Evolutionary conservation across 2,797 vertebrate genomes (phyloP).

Genomic region (Anguilla anguilla): DNA sequence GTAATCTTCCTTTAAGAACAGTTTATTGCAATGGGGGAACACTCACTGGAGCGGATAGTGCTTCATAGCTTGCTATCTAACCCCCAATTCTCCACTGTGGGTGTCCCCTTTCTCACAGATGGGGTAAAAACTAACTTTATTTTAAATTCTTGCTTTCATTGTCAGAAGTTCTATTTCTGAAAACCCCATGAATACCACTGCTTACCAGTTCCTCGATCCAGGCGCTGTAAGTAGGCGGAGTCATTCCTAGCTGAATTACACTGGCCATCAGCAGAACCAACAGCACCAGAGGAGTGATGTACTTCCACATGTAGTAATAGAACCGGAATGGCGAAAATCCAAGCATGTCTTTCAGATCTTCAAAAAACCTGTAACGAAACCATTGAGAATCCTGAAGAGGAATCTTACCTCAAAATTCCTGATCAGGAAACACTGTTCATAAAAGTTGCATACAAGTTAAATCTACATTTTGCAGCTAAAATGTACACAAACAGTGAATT

Average conservation of each 20-base stretch:
- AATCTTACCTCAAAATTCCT: constrained; percentile 19
- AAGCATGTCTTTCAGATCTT: constrained; percentile 96
- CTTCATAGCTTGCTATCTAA: constrained; percentile 21
- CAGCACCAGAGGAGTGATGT: constrained; percentile 86
- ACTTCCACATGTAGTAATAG: constrained; percentile 99
- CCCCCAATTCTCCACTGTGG: background rate
- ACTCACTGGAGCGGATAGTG: background rate
- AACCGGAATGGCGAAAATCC: constrained; percentile 88
- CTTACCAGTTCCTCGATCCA: constrained; percentile 92
- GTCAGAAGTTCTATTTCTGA: background rate
- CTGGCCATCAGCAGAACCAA: constrained; percentile 82
- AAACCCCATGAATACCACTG: constrained; percentile 28
- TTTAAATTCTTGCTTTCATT: background rate
- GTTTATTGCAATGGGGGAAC: background rate
- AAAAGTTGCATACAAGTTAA: background rate
- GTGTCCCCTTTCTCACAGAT: background rate
- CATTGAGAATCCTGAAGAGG: background rate
- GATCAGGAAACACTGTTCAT: background rate
- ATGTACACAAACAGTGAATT: no score
- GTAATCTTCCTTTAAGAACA: background rate
- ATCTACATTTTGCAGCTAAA: no score
- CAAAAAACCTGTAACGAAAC: constrained; percentile 81
- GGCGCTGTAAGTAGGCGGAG: constrained; percentile 89
- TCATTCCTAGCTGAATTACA: constrained; percentile 85
- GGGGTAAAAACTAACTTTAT: background rate